phyloP scores from a whole-genome alignment of 2,113 vertebrate genomes.

The Ophiodon elongatus region DNA sequence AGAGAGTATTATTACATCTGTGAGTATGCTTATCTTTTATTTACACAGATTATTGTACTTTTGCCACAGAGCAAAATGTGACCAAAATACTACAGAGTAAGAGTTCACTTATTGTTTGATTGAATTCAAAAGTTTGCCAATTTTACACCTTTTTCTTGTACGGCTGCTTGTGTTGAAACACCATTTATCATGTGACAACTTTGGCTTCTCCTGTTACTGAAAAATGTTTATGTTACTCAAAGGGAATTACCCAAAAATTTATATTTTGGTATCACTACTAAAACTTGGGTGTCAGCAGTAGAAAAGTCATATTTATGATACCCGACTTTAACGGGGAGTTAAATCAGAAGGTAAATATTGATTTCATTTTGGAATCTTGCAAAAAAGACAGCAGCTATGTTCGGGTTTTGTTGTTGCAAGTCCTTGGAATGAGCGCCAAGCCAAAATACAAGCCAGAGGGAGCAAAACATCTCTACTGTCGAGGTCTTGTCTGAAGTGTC shows the following conservation, averaged over 20 bases:
- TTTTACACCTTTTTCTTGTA: not conserved
- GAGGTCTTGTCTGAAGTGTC: conserved; percentile 54
- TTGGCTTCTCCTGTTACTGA: not conserved
- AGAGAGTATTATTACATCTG: conserved; percentile 99
- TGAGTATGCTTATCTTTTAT: conserved; percentile 86
- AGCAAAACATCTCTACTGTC: conserved; percentile 59
- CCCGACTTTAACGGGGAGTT: not conserved
- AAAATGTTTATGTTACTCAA: not conserved
- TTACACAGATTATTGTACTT: not conserved
- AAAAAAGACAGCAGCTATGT: conserved; percentile 41
- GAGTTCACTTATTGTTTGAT: not conserved
- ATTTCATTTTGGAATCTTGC: conserved; percentile 18
- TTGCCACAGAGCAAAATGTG: not conserved
- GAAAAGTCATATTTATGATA: not conserved
- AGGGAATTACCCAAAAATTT: not conserved
- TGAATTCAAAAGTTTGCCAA: not conserved
- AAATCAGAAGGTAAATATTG: conserved; percentile 7
- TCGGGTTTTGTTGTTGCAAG: conserved; percentile 62
- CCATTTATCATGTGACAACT: not conserved
- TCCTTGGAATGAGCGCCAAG: conserved; percentile 63
- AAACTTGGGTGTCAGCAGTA: not conserved
- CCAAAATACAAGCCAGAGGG: conserved; percentile 70
- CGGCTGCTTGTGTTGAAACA: not conserved
- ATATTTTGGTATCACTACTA: not conserved
- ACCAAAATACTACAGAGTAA: too few relatives aligned